phyloP scores from a whole-genome alignment of 2,113 vertebrate genomes.

The Grallaria varia region DNA sequence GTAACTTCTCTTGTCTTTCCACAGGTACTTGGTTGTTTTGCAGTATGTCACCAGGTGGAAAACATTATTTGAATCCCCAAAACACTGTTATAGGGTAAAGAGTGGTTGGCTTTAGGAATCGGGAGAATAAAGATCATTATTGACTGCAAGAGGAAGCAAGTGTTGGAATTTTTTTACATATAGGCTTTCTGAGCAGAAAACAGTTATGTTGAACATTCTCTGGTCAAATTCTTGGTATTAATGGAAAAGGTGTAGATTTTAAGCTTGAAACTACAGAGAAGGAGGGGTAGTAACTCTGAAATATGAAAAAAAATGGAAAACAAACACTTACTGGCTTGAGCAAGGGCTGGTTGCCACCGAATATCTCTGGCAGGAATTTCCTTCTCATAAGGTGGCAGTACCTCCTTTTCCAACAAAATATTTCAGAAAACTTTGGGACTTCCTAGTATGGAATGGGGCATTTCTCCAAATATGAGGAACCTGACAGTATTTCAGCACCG shows the following conservation, averaged over 20 bases:
- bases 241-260: fast-evolving
- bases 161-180: neutral
- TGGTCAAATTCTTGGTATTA: neutral
- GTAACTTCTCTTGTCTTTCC: neutral
- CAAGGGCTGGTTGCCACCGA: neutral
- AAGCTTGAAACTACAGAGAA: neutral
- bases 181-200: neutral
- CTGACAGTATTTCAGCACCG: neutral
- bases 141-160: neutral
- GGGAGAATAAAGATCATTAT: neutral
- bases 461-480: neutral
- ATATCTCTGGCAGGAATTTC: neutral
- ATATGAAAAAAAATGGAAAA: neutral
- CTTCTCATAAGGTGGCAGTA: fast-evolving
- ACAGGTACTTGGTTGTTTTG: neutral
- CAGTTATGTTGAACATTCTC: neutral
- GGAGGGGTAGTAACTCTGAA: neutral
- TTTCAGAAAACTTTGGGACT: neutral
- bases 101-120: neutral
- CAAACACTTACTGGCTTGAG: neutral
- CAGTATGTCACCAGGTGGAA: neutral
- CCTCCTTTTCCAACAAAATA: neutral
- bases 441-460: neutral
- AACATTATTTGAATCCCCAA: neutral
- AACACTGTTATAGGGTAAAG: neutral